phyloP scores from a whole-genome alignment of 1,140 invertebrate genomes.

The Adelges cooleyi region DNA sequence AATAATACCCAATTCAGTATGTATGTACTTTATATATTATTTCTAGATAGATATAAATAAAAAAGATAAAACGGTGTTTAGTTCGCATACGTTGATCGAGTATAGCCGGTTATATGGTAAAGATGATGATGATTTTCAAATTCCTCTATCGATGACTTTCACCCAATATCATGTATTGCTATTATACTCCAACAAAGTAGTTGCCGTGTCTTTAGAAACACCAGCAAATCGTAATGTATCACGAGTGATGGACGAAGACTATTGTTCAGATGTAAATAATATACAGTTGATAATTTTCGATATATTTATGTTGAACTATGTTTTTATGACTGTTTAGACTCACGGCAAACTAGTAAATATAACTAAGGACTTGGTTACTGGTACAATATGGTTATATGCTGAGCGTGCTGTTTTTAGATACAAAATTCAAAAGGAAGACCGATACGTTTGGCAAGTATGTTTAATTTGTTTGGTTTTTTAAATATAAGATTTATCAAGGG shows the following conservation, averaged over 20 bases:
- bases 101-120: constrained; percentile 2
- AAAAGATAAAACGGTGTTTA: constrained; percentile 34
- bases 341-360: constrained; percentile 72
- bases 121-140: constrained; percentile 16
- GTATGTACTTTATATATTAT: constrained; percentile 29
- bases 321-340: constrained; percentile 57
- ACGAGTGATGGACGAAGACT: constrained; percentile 16
- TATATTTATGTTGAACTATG: neutral
- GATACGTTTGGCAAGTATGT: constrained; percentile 68
- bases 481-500: neutral
- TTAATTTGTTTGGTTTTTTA: neutral
- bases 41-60: constrained; percentile 39
- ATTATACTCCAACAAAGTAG: constrained; percentile 69
- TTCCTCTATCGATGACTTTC: constrained; percentile 56
- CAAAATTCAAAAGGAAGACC: constrained; percentile 61
- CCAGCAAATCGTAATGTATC: neutral
- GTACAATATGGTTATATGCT: constrained; percentile 75
- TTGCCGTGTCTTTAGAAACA: constrained; percentile 54
- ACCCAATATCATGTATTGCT: constrained; percentile 85
- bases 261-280: constrained; percentile 1
- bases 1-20: constrained; percentile 23
- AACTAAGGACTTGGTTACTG: constrained; percentile 65
- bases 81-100: constrained; percentile 3
- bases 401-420: constrained; percentile 76
- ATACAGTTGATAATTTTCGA: neutral